Conservation (phyloP, 2,113 vertebrate genomes). For the Corydoras maculifer region DNA sequence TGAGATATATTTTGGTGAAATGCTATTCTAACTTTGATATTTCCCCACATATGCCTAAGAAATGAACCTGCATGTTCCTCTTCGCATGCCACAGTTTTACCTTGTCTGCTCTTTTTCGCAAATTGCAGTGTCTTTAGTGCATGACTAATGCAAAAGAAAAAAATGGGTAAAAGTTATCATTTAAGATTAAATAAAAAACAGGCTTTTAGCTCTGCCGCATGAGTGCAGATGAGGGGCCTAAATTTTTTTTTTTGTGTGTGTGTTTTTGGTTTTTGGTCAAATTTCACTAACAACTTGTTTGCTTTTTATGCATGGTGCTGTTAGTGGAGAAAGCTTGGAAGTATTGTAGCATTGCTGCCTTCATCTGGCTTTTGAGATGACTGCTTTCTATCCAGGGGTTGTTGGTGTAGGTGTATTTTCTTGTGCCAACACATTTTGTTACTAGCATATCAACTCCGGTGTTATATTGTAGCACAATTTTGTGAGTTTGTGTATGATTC, state of each 20-base stretch:
- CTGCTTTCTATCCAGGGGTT: slow-evolving; percentile 42
- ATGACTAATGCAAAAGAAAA: slow-evolving; percentile 17
- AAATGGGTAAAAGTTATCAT: slow-evolving; percentile 21
- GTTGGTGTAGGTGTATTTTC: slow-evolving; percentile 37
- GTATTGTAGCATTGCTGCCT: slow-evolving; percentile 43
- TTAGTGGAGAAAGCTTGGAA: slow-evolving; percentile 35
- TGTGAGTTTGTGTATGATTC: slow-evolving; percentile 37
- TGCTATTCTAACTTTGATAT: slow-evolving; percentile 33
- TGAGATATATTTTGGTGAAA: slow-evolving; percentile 17
- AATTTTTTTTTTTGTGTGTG: slow-evolving; percentile 1
- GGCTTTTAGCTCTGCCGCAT: slow-evolving; percentile 29
- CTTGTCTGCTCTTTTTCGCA: slow-evolving; percentile 25
- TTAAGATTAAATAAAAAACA: slow-evolving; percentile 12
- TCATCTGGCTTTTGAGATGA: slow-evolving; percentile 38
- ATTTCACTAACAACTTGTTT: neutral
- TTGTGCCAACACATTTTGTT: slow-evolving; percentile 43
- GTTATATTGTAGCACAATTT: slow-evolving; percentile 40
- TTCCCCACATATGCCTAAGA: slow-evolving; percentile 33
- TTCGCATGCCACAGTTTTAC: slow-evolving; percentile 41
- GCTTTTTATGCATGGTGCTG: slow-evolving; percentile 38
- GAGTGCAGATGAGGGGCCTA: slow-evolving; percentile 31
- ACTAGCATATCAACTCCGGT: slow-evolving; percentile 41
- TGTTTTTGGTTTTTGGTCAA: too few species aligned
- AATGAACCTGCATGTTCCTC: slow-evolving; percentile 40
- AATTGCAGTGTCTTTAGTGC: slow-evolving; percentile 27